These are phyloP conservation scores for Drosophila ochracea DNA, from an alignment of 2,888 invertebrate species.

Conservation along the genomic window DNA sequence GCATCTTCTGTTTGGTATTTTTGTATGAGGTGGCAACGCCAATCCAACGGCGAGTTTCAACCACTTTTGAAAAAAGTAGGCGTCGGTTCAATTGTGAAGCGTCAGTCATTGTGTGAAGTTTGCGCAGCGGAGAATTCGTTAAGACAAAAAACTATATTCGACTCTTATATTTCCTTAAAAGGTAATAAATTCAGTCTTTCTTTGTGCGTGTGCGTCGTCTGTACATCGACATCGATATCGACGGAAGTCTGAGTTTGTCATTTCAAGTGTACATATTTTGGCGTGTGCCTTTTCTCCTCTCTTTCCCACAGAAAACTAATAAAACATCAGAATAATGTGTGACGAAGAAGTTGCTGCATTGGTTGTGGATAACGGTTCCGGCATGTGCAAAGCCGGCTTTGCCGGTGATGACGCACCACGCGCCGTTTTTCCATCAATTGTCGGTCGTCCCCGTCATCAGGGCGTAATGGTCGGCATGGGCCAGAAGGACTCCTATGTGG, in stretches of 20 bases:
- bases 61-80: constrained; percentile 76
- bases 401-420: constrained; percentile 95
- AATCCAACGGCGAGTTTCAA: constrained; percentile 51
- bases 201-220: constrained; percentile 46
- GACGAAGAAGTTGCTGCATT: constrained; percentile 98
- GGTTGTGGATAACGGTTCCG: constrained; percentile 96
- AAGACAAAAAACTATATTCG: constrained; percentile 35
- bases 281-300: constrained; percentile 21
- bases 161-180: constrained; percentile 69
- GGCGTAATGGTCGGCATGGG: constrained; percentile 97
- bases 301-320: constrained; percentile 61
- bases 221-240: constrained; percentile 4
- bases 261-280: constrained; percentile 53
- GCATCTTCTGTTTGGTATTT: constrained; percentile 10
- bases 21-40: constrained; percentile 33
- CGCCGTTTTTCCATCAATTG: constrained; percentile 95
- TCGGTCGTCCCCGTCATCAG: constrained; percentile 95
- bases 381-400: constrained; percentile 97
- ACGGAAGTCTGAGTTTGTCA: constrained; percentile 27
- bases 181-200: constrained; percentile 56
- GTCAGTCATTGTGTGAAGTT: constrained; percentile 68
- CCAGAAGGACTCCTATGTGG: constrained; percentile 95
- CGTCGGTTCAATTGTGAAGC: constrained; percentile 72
- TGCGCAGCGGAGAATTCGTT: constrained; percentile 50
- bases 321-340: constrained; percentile 90